Base-by-base conservation (phyloP, 2,113 vertebrate species). In the Clupea harengus region DNA sequence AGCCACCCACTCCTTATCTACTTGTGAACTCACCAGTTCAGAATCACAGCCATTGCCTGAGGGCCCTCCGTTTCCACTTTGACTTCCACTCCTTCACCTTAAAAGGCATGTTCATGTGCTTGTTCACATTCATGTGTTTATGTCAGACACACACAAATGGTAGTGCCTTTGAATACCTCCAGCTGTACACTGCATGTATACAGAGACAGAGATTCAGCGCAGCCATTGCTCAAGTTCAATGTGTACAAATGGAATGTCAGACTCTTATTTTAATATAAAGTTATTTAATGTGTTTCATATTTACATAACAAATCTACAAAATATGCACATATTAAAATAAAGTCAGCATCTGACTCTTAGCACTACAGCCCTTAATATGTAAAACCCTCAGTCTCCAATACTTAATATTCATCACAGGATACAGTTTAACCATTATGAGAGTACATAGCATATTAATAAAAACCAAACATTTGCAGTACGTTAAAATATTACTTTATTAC, bases 271-370 rank as follows among this genome's bases (percentile, higher is more conserved):
- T 81, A 83, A 86, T 92, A 93, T 89, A 93, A 95, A 95, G 94
- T 39, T 57, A 87, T 95, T 95, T 95, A 95, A 94, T 95, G 89
- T 88, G 89, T 85, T 92, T 81, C 85, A 91, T 94, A 94, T 94
- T 92, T 93, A 94, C 94, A 94, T 92, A 94, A 92, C 90, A 95
- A 95, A 95, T 94, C 93, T 96, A 95, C 92, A 95, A 95, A 95
- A 94, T 94, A 92, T 91, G 90, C 91, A 93, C 91, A 93, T 90
- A 91, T 92, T 93, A 93, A 94, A 94, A 95, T 93, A 93, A 89
- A 90, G 86, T 90, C 4, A 91, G 90, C 89, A 82, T 86, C 83
- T 85, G 80, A 89, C 89, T 88, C 88, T 88, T 84, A 85, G 72
- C 88, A 89, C 85, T 85, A 85, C 92, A 94, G 92, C 92, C 93